Percentiles rank a stretch among this genome's conserved stretches.
Conservation (phyloP, 2,888 invertebrate species). For the Drosophila nr. medialis region DNA sequence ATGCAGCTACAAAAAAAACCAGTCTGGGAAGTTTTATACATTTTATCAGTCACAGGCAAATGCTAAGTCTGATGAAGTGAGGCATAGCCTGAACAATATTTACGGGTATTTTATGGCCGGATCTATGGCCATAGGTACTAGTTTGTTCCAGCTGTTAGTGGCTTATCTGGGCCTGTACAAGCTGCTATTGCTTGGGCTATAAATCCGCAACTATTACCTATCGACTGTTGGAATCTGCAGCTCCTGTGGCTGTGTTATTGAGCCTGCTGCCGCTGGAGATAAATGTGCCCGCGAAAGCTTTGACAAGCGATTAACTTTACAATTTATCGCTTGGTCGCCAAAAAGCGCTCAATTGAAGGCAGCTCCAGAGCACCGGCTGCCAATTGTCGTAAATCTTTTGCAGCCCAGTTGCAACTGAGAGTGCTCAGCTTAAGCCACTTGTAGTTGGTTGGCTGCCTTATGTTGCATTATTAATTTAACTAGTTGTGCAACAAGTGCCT, state of each 20-base stretch:
- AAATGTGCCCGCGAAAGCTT: slow-evolving; percentile 73
- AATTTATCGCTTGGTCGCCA: slow-evolving; percentile 68
- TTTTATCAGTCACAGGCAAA: slow-evolving; percentile 45
- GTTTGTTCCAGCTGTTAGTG: slow-evolving; percentile 5
- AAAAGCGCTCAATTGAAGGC: slow-evolving; percentile 50
- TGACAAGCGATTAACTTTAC: slow-evolving; percentile 80
- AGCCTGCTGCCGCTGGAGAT: slow-evolving; percentile 46
- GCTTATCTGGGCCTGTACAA: slow-evolving; percentile 2
- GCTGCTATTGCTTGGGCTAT: slow-evolving; percentile 25
- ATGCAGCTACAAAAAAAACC: slow-evolving; percentile 5
- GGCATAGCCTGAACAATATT: slow-evolving; percentile 23
- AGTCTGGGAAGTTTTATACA: slow-evolving; percentile 29
- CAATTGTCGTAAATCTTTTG: slow-evolving; percentile 72
- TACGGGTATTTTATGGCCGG: slow-evolving; percentile 27
- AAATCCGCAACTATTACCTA: slow-evolving; percentile 46
- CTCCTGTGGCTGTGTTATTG: slow-evolving; percentile 31
- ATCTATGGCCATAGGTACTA: background rate
- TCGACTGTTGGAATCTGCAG: slow-evolving; percentile 34
- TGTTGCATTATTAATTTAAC: slow-evolving; percentile 82
- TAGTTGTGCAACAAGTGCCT: slow-evolving; percentile 73
- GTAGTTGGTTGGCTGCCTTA: slow-evolving; percentile 17
- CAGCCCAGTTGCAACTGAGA: slow-evolving; percentile 15
- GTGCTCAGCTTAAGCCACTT: slow-evolving; percentile 10
- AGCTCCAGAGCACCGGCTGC: slow-evolving; percentile 21
- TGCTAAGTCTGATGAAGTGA: slow-evolving; percentile 42